These are phyloP conservation scores for Heliconius ismenius DNA, from an alignment of 2,888 invertebrate species.

Conservation along the genomic window DNA sequence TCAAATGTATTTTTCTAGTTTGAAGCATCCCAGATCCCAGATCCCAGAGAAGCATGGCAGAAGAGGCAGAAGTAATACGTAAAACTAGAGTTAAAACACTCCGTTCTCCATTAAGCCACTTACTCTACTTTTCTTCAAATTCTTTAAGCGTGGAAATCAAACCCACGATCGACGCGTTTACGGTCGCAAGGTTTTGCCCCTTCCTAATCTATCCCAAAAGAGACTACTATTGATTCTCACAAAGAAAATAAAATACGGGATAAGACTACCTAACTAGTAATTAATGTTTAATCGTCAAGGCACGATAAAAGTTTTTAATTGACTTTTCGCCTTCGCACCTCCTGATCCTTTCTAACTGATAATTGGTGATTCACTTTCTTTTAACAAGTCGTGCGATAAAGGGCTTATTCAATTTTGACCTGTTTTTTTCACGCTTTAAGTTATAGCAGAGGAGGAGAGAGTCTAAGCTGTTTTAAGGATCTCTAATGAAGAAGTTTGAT, in stretches of 20 bases:
- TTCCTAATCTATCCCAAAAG: neutral
- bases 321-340: conserved; percentile 52
- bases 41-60: no score
- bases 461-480: neutral
- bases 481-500: neutral
- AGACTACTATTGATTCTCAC: neutral
- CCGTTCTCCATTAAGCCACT: no score
- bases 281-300: conserved; percentile 61
- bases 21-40: no score
- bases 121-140: no score
- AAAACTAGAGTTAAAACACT: no score
- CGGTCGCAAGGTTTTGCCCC: no score
- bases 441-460: neutral
- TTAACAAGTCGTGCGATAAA: conserved; percentile 36
- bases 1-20: no score
- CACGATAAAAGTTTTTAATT: conserved; percentile 67
- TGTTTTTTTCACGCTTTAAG: conserved; percentile 1
- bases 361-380: conserved; percentile 54
- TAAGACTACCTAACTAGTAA: conserved; percentile 53
- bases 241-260: conserved; percentile 47
- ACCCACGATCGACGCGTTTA: no score
- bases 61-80: no score
- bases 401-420: conserved; percentile 15
- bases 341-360: conserved; percentile 52
- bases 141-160: no score